A percentile compares a stretch with the other conserved stretches of the same genome.
Evolutionary conservation across 2,113 vertebrate genomes (phyloP).

Genomic region (Burhinus oedicnemus): DNA sequence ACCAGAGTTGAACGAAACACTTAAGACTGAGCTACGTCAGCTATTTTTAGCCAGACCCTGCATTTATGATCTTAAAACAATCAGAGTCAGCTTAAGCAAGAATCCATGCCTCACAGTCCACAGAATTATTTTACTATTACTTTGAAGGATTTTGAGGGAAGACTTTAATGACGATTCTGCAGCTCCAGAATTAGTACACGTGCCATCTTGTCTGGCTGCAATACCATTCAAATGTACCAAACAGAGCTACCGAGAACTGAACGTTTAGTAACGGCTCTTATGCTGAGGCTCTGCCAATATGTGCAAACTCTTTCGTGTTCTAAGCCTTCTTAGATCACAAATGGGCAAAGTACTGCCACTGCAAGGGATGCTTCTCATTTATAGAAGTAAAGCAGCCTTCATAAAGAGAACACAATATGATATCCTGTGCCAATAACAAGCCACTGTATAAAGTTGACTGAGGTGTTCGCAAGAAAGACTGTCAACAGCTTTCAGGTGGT

Average conservation of each 20-base stretch:
- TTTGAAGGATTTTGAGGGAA: background rate
- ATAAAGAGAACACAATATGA: accelerated
- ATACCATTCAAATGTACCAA: background rate
- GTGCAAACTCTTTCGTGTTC: background rate
- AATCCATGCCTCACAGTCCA: background rate
- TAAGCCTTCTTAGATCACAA: background rate
- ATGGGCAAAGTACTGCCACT: background rate
- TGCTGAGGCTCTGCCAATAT: background rate
- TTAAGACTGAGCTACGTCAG: background rate
- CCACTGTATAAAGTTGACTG: background rate
- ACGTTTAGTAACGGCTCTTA: background rate
- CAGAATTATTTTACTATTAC: background rate
- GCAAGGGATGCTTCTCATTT: background rate
- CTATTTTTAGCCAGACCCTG: background rate
- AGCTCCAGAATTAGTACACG: background rate
- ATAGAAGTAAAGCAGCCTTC: background rate
- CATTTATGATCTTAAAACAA: background rate
- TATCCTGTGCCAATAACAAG: background rate
- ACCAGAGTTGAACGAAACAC: background rate
- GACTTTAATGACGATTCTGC: background rate
- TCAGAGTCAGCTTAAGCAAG: background rate
- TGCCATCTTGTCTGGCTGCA: background rate
- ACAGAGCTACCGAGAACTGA: background rate
- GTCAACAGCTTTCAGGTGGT: background rate
- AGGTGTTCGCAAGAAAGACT: background rate